Conservation (phyloP, 2,888 invertebrate genomes). For the Erebia epiphron region DNA sequence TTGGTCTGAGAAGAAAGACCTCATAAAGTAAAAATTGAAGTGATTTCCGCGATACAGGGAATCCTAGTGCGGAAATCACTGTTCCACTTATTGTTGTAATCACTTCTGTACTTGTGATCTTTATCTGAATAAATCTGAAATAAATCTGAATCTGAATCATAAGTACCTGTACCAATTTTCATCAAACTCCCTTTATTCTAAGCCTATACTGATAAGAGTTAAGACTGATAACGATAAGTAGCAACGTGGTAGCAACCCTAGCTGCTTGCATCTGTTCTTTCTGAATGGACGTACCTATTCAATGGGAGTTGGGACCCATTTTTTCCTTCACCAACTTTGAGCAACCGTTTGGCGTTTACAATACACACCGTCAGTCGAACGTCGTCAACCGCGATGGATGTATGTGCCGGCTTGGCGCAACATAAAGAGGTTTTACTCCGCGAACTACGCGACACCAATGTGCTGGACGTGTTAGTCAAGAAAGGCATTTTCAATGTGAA, state of each 20-base stretch:
- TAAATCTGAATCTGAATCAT: too few species aligned
- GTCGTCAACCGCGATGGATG: slow-evolving; percentile 80
- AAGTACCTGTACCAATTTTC: too few species aligned
- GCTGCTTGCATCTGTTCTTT: slow-evolving; percentile 51
- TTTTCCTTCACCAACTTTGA: slow-evolving; percentile 39
- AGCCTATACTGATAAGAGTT: too few species aligned
- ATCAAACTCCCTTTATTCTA: too few species aligned
- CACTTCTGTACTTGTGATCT: too few species aligned
- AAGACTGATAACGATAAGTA: too few species aligned
- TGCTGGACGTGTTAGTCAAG: slow-evolving; percentile 85
- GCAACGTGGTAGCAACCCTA: neutral
- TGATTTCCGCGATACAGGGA: too few species aligned
- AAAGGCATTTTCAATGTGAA: slow-evolving; percentile 85
- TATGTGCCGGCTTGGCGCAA: slow-evolving; percentile 84
- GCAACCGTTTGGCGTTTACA: slow-evolving; percentile 20
- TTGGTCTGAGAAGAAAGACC: too few species aligned
- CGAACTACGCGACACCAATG: slow-evolving; percentile 84
- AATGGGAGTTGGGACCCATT: slow-evolving; percentile 46
- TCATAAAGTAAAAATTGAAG: too few species aligned
- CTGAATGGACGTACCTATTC: slow-evolving; percentile 51
- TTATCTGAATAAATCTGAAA: too few species aligned
- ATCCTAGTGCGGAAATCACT: too few species aligned
- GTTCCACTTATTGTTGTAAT: too few species aligned
- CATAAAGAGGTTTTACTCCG: slow-evolving; percentile 85
- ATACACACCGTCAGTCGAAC: slow-evolving; percentile 65